Conservation (phyloP, 1,140 invertebrate species). For the Watersipora subatra region DNA sequence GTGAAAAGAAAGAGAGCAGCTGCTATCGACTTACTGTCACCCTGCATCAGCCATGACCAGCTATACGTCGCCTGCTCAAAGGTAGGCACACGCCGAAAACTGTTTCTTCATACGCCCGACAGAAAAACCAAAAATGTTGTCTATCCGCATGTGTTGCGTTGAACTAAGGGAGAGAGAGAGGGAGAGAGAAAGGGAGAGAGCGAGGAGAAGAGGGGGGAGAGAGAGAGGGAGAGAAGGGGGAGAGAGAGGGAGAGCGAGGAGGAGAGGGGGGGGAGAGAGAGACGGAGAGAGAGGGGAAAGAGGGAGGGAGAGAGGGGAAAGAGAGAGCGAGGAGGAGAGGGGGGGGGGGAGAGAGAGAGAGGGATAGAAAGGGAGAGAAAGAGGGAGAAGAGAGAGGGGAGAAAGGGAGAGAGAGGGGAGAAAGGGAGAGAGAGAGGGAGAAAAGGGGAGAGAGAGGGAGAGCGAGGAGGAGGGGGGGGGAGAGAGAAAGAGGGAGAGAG, state of each 20-base stretch:
- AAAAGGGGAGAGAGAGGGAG: background rate
- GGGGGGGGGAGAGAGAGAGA: conserved; percentile 2
- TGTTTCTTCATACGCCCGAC: too few species aligned
- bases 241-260: too few species aligned
- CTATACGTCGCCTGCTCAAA: too few species aligned
- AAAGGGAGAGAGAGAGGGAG: background rate
- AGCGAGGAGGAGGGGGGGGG: background rate
- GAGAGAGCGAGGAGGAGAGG: background rate
- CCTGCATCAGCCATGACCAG: too few species aligned
- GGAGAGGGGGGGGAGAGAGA: background rate
- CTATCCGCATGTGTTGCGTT: too few species aligned
- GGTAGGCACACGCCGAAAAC: too few species aligned
- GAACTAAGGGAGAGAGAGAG: too few species aligned
- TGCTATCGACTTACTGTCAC: too few species aligned
- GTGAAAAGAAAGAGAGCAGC: too few species aligned
- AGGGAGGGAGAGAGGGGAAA: background rate
- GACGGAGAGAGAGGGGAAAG: background rate
- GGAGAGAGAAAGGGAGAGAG: too few species aligned
- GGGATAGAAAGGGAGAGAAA: background rate
- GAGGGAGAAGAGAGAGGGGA: background rate
- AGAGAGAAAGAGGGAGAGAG: background rate
- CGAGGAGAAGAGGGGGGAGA: background rate
- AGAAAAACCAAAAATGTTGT: too few species aligned
- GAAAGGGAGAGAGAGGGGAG: background rate
- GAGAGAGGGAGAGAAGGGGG: background rate